Conservation (phyloP, 2,888 invertebrate species). For the Athetis lepigone region DNA sequence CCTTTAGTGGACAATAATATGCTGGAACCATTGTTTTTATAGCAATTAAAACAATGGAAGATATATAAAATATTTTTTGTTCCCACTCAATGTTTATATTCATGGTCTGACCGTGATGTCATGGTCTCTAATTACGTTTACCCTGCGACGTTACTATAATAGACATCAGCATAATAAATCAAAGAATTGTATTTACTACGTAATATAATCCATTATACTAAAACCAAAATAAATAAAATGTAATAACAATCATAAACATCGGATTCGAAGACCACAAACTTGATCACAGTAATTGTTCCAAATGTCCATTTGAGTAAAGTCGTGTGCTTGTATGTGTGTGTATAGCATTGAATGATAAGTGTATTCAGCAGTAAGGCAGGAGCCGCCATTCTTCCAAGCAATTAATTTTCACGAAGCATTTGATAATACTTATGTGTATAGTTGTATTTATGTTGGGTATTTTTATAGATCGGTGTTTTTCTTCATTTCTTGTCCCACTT, state of each 20-base stretch:
- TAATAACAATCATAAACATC: neutral
- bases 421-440: constrained; percentile 72
- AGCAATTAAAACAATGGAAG: too few species aligned
- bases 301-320: constrained; percentile 18
- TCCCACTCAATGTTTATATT: neutral
- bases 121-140: neutral
- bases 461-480: constrained; percentile 60
- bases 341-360: constrained; percentile 68
- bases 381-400: constrained; percentile 75
- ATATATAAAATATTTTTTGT: neutral
- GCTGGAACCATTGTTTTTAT: too few species aligned
- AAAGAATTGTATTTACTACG: neutral
- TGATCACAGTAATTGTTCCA: constrained; percentile 9
- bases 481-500: constrained; percentile 59
- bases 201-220: neutral
- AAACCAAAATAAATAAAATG: neutral
- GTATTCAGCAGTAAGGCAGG: constrained; percentile 67
- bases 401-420: constrained; percentile 80
- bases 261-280: constrained; percentile 4
- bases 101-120: neutral
- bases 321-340: constrained; percentile 7
- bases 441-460: constrained; percentile 67
- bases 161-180: neutral
- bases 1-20: too few species aligned
- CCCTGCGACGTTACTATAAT: neutral